These are phyloP conservation scores for Proteles cristata DNA, from an alignment of 2,113 vertebrate genomes.

Conservation along the genomic window DNA sequence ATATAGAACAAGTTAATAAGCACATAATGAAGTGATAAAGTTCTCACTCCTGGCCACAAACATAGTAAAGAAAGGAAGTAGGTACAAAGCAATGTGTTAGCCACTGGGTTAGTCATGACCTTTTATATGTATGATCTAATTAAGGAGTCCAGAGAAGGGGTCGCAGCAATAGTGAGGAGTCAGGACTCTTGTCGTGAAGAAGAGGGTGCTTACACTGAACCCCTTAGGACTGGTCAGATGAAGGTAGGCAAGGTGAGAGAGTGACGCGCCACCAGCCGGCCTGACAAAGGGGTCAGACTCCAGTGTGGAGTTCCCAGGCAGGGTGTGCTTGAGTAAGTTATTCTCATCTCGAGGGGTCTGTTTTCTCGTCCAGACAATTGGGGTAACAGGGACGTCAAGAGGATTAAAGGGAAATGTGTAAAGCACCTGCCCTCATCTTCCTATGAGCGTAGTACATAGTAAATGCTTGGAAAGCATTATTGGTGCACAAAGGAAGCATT, in stretches of 20 bases:
- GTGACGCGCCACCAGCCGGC: background rate
- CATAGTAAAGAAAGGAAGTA: background rate
- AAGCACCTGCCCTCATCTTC: background rate
- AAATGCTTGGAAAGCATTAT: background rate
- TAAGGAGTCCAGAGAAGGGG: background rate
- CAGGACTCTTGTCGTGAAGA: background rate
- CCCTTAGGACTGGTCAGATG: background rate
- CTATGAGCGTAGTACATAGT: background rate
- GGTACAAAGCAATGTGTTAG: background rate
- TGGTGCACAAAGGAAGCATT: background rate
- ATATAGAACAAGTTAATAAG: background rate
- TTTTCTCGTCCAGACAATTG: background rate
- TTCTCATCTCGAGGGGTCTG: background rate
- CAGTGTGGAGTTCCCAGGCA: background rate
- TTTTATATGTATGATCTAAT: background rate
- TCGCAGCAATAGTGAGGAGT: background rate
- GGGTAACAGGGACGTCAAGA: background rate
- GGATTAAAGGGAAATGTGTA: background rate
- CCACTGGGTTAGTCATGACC: background rate
- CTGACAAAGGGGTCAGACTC: background rate
- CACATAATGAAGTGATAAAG: background rate
- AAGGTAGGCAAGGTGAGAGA: background rate
- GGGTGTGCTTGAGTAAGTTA: background rate
- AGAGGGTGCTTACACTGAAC: background rate
- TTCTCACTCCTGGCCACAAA: background rate